Evolutionary conservation across 2,888 invertebrate species (phyloP).

Genomic region (Allophyes oxyacanthae): DNA sequence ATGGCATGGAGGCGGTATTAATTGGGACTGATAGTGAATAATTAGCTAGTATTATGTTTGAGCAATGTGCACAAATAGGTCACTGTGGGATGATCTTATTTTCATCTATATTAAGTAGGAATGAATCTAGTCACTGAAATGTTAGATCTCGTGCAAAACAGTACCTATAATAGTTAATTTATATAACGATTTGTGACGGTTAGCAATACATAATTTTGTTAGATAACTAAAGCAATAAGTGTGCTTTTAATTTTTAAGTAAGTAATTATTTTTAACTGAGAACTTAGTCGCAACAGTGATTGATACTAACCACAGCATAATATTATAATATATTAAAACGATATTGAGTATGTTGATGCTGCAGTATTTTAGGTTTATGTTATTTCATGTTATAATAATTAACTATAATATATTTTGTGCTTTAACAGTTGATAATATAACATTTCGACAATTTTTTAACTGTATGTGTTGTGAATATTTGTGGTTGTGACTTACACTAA

Average conservation of each 20-base stretch:
- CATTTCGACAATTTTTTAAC: conserved; percentile 33
- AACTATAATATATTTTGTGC: conserved; percentile 25
- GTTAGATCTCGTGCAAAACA: conserved; percentile 48
- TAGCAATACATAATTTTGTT: conserved; percentile 50
- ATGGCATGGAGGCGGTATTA: conserved; percentile 40
- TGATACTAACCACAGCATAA: conserved; percentile 4
- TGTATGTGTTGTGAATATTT: conserved; percentile 35
- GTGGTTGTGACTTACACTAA: conserved; percentile 27
- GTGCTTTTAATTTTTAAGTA: conserved; percentile 14
- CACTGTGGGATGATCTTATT: conserved; percentile 24
- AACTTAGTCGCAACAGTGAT: conserved; percentile 20
- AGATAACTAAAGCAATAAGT: conserved; percentile 26
- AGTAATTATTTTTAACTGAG: conserved; percentile 9
- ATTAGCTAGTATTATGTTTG: conserved; percentile 28
- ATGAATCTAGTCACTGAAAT: conserved; percentile 58
- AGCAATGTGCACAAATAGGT: conserved; percentile 41
- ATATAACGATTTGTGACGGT: conserved; percentile 20
- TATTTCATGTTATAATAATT: conserved; percentile 19
- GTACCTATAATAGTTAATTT: conserved; percentile 14
- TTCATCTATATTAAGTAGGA: conserved; percentile 35
- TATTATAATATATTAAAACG: not conserved
- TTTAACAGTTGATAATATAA: conserved; percentile 37
- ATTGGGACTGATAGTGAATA: conserved; percentile 54
- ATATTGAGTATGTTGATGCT: conserved; percentile 8
- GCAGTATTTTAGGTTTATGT: conserved; percentile 13